These are phyloP conservation scores for Peromyscus aztecus DNA, from an alignment of 2,797 vertebrate species.

Conservation along the genomic window DNA sequence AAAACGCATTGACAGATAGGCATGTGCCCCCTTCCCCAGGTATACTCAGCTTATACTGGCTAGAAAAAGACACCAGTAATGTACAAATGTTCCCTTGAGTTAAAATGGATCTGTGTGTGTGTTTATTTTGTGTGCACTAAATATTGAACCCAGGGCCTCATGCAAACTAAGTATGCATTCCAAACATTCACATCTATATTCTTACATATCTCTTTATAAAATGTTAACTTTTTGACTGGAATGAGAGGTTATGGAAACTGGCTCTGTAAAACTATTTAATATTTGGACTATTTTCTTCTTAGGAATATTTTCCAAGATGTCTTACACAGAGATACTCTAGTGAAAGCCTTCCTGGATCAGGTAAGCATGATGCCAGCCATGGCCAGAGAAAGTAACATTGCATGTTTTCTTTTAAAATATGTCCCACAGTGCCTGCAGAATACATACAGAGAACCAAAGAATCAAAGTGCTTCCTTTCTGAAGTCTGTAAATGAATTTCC, in stretches of 20 bases:
- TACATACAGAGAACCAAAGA: not conserved
- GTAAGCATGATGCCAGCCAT: constrained; percentile 86
- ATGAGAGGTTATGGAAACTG: constrained; percentile 35
- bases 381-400: constrained; percentile 8
- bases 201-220: constrained; percentile 39
- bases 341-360: constrained; percentile 97
- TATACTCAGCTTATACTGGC: constrained; percentile 2
- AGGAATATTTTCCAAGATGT: constrained; percentile 99
- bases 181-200: constrained; percentile 33
- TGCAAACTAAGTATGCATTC: not conserved
- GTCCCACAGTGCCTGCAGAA: not conserved
- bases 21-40: not conserved
- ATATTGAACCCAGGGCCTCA: not conserved
- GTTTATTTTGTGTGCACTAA: not conserved
- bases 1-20: not conserved
- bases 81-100: constrained; percentile 16
- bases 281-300: constrained; percentile 64
- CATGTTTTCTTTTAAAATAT: constrained; percentile 25
- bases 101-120: not conserved
- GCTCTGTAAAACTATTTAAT: constrained; percentile 62
- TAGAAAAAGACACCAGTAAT: constrained; percentile 46
- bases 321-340: constrained; percentile 94
- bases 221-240: constrained; percentile 28
- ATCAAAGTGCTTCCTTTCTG: constrained; percentile 50
- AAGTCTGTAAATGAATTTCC: constrained; percentile 56